Percentiles rank a stretch among this genome's conserved stretches.
Conservation (phyloP, 2,113 vertebrate species). For the Oriolus oriolus region DNA sequence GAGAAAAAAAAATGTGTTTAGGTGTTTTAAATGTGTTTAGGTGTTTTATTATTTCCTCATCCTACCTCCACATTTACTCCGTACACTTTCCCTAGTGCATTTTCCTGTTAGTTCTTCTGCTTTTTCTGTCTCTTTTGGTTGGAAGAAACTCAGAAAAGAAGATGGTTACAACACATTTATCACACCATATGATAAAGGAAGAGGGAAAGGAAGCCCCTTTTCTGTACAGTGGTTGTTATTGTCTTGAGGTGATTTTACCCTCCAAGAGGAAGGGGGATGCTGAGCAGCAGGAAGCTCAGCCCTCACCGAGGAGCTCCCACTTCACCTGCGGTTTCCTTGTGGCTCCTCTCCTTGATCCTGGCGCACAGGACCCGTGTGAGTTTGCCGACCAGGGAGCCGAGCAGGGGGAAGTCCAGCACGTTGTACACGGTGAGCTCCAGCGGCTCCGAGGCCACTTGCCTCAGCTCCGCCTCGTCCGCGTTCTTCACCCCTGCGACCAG, state of each 20-base stretch:
- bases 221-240: not conserved
- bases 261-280: not conserved
- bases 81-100: too few relatives aligned
- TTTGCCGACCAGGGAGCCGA: slow-evolving; percentile 79
- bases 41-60: not conserved
- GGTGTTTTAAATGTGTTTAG: not conserved
- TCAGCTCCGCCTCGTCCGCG: slow-evolving; percentile 86
- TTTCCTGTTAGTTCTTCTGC: not conserved
- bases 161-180: not conserved
- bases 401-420: slow-evolving; percentile 87
- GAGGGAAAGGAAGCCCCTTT: not conserved
- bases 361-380: slow-evolving; percentile 85
- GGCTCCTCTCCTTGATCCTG: slow-evolving; percentile 79
- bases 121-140: not conserved
- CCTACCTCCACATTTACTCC: not conserved
- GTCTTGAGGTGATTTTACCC: not conserved
- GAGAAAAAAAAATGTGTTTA: not conserved
- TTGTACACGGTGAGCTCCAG: slow-evolving; percentile 87
- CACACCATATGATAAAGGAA: not conserved
- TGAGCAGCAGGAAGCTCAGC: not conserved
- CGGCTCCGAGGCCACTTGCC: slow-evolving; percentile 84
- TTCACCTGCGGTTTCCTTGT: slow-evolving; percentile 49
- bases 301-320: not conserved
- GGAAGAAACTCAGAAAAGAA: not conserved
- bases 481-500: slow-evolving; percentile 87